phyloP scores from a whole-genome alignment of 2,113 vertebrate genomes.

The Gavialis gangeticus region DNA sequence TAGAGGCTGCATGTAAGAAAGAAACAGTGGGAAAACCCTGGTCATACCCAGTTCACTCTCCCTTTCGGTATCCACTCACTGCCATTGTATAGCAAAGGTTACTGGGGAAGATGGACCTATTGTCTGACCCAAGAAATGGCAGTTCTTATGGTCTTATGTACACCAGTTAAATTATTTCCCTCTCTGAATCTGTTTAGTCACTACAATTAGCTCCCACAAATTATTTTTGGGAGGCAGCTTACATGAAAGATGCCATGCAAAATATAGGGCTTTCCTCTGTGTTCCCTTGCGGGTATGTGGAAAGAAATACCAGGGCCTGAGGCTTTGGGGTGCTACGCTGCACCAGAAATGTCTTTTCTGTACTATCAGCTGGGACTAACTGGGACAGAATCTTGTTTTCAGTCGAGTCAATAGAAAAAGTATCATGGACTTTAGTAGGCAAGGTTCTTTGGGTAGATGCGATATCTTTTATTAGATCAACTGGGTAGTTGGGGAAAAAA shows the following conservation, averaged over 20 bases:
- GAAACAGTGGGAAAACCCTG: too few relatives aligned
- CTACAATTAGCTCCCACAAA: neutral
- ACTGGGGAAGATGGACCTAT: neutral
- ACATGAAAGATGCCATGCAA: neutral
- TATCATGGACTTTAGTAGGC: neutral
- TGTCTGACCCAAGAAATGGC: neutral
- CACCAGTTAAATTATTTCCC: neutral
- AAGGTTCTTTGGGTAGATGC: too few relatives aligned
- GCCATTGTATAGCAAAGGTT: neutral
- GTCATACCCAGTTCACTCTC: too few relatives aligned
- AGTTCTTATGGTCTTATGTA: neutral
- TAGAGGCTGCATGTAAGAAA: too few relatives aligned
- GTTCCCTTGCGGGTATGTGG: fast-evolving
- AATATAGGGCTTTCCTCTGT: neutral
- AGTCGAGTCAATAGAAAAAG: fast-evolving
- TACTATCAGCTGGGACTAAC: neutral
- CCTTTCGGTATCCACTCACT: too few relatives aligned
- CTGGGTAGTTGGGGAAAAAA: too few relatives aligned
- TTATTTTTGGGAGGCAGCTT: neutral
- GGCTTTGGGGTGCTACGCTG: neutral
- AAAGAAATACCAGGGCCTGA: neutral
- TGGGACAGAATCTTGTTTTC: neutral
- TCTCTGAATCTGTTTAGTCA: neutral
- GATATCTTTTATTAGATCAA: too few relatives aligned
- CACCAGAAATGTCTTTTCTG: neutral